Conservation (phyloP, 2,113 vertebrate species). For the Diphyllodes magnificus region DNA sequence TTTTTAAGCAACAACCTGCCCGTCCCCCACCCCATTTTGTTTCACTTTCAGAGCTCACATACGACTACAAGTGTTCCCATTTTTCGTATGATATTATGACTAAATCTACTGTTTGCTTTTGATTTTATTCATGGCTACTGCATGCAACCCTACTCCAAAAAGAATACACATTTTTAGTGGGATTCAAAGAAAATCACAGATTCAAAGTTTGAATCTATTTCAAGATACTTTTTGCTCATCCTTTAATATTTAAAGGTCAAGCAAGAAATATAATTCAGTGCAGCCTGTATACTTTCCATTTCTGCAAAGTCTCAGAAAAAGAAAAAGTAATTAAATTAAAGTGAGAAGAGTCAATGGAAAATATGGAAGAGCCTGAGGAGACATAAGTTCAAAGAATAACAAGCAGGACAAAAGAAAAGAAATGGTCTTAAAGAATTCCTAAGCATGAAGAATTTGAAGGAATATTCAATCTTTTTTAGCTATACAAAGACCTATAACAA, state of each 20-base stretch:
- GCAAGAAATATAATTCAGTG: slow-evolving; percentile 6
- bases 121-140: slow-evolving; percentile 51
- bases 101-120: slow-evolving; percentile 11
- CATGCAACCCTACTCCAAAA: slow-evolving; percentile 14
- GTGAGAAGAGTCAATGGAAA: slow-evolving; percentile 47
- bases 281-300: background rate
- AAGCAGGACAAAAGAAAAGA: slow-evolving; percentile 3
- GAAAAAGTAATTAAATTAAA: slow-evolving; percentile 59
- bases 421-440: background rate
- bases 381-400: slow-evolving; percentile 45
- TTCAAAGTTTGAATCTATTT: slow-evolving; percentile 40
- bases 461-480: background rate
- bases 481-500: background rate
- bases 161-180: slow-evolving; percentile 18
- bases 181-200: background rate
- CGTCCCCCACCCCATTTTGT: background rate
- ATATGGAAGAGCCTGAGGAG: slow-evolving; percentile 37
- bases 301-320: slow-evolving; percentile 14
- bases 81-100: background rate
- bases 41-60: background rate
- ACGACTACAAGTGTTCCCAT: background rate
- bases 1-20: background rate
- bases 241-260: slow-evolving; percentile 65
- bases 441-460: background rate
- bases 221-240: slow-evolving; percentile 20